Evolutionary conservation across 2,888 invertebrate species (phyloP), one percentile per base, ranked within the genome.

Genomic region (Azorinus chamasolen): DNA sequence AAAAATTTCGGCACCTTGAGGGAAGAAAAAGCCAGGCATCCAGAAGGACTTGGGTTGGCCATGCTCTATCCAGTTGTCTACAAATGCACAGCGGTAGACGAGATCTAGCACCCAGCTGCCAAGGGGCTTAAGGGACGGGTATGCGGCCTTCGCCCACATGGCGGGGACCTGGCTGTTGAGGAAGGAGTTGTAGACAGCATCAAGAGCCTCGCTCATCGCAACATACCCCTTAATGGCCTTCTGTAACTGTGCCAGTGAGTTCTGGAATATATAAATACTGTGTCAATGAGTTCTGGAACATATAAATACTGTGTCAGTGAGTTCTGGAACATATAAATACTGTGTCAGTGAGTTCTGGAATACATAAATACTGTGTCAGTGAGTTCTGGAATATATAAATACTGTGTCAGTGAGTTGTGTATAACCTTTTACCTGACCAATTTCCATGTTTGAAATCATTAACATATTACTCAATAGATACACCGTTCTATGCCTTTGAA

Each of bases 181-280:
- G 87, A 98, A 96, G 0, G 97, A 95, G 46, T 94, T 95, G 90
- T 96, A 97, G 8, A 98, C 96, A 87, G 76, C 95, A 93, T 98
- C 98, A 79, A 97, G 94, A 51, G 95, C 95, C 83, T 97, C 97
- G 0, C 97, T 97, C 98, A 98, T 98, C 0, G 98, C 97, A 10
- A 97, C 96, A 32, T 77, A 77, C 46, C 98, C 98, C 94, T 96
- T 97, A 51, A 98, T 97, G 12, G 97, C 98, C 92, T 97, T 97
- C 91, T 96, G 95, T 50, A 98, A 94, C 88, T 97, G 96, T 41
- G 94, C 94, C 83, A 98, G 94, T 0, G 97, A 97, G 10, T 93
- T 93, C 91, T 93, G 85, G 1, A 82, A 65, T 20, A 24, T 18
- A 10, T 8, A 41, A 41, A 54, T 8, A 20, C n/a, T 8, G n/a